Percentiles rank a stretch among this genome's conserved stretches.
phyloP scores from a whole-genome alignment of 2,888 invertebrate species.

The Miltochrista miniata region DNA sequence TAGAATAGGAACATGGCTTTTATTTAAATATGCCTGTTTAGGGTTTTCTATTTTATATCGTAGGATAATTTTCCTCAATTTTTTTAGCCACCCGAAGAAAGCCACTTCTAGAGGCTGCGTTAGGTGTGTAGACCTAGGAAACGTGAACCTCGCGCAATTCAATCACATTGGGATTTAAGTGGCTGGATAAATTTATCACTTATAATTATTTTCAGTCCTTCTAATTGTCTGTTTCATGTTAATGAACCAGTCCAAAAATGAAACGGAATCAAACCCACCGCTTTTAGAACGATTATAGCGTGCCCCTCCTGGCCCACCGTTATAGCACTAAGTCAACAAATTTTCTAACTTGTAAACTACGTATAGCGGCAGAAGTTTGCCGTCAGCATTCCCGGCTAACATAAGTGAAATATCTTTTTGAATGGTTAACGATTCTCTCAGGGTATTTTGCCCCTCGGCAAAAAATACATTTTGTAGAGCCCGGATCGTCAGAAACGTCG shows the following conservation, averaged over 20 bases:
- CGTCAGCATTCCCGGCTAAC: slow-evolving; percentile 47
- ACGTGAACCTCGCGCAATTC: slow-evolving; percentile 9
- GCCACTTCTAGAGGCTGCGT: slow-evolving; percentile 8
- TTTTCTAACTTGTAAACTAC: slow-evolving; percentile 59
- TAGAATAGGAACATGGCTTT: slow-evolving; percentile 7
- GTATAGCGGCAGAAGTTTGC: slow-evolving; percentile 42
- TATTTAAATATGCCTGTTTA: slow-evolving; percentile 4
- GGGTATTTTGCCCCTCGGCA: slow-evolving; percentile 46
- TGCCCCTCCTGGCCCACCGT: slow-evolving; percentile 44
- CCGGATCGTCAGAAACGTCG: slow-evolving; percentile 11
- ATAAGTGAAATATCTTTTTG: slow-evolving; percentile 51
- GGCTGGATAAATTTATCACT: slow-evolving; percentile 22
- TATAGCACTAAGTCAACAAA: slow-evolving; percentile 51
- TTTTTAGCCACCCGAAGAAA: slow-evolving; percentile 9
- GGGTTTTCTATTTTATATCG: slow-evolving; percentile 6
- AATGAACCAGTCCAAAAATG: slow-evolving; percentile 39
- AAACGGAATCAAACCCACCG: slow-evolving; percentile 50
- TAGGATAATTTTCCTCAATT: slow-evolving; percentile 3
- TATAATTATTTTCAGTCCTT: slow-evolving; percentile 13
- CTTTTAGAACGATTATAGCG: slow-evolving; percentile 40
- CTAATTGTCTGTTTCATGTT: slow-evolving; percentile 3
- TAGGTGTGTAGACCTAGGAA: slow-evolving; percentile 14
- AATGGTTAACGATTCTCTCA: slow-evolving; percentile 43
- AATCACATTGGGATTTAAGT: slow-evolving; percentile 11
- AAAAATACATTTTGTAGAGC: slow-evolving; percentile 2